These are phyloP conservation scores for Brachyptera risi DNA, from an alignment of 2,888 invertebrate species.

Conservation along the genomic window DNA sequence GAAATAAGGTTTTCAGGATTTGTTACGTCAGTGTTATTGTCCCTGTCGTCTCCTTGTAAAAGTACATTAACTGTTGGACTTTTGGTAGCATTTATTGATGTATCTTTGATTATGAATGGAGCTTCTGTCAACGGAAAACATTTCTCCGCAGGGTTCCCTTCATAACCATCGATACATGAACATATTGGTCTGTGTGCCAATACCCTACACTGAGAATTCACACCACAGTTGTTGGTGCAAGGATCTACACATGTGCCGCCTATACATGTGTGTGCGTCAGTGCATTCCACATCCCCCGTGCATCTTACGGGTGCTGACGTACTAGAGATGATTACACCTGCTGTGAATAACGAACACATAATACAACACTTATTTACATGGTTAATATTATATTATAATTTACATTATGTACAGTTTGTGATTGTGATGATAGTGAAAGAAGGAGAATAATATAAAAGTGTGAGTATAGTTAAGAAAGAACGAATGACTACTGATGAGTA, in stretches of 20 bases:
- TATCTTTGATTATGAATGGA: not conserved
- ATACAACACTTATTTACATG: conserved; percentile 34
- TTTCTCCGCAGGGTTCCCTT: conserved; percentile 32
- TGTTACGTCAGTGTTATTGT: no score
- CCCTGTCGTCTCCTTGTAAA: no score
- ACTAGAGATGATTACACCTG: conserved; percentile 38
- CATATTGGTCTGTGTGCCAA: conserved; percentile 81
- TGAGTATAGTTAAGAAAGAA: conserved; percentile 23
- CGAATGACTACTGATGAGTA: conserved; percentile 23
- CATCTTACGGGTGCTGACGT: conserved; percentile 54
- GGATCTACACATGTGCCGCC: conserved; percentile 78
- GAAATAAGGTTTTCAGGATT: no score
- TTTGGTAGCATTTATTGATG: not conserved
- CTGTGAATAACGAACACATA: conserved; percentile 44
- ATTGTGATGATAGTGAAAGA: conserved; percentile 13
- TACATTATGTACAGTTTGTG: conserved; percentile 6
- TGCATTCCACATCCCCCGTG: conserved; percentile 78
- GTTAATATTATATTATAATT: conserved; percentile 12
- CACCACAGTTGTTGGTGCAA: conserved; percentile 68
- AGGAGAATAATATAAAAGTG: not conserved
- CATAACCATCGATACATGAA: conserved; percentile 50
- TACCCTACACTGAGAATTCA: conserved; percentile 71
- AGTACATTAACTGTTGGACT: no score
- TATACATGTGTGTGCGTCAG: conserved; percentile 77
- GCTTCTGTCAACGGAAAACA: conserved; percentile 23